phyloP scores from a whole-genome alignment of 2,888 invertebrate genomes.

The Phengaris arion region DNA sequence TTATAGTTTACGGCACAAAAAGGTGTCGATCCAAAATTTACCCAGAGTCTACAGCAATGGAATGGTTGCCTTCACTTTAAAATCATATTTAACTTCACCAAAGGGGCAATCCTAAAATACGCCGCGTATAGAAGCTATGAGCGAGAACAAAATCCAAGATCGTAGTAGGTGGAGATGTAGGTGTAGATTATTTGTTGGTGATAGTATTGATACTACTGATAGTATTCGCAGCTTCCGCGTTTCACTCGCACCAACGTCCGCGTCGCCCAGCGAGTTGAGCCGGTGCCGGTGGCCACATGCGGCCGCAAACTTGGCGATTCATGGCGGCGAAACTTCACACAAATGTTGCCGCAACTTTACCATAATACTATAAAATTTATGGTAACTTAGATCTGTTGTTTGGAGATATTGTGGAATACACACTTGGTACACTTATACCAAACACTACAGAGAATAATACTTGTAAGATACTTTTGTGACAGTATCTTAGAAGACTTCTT shows the following conservation, averaged over 20 bases:
- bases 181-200: too few relatives aligned
- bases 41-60: too few relatives aligned
- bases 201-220: too few relatives aligned
- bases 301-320: conserved; percentile 33
- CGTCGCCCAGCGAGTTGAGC: conserved; percentile 33
- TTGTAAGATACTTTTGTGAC: background rate
- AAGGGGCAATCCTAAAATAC: too few relatives aligned
- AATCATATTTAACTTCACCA: too few relatives aligned
- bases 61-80: too few relatives aligned
- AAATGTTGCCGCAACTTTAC: conserved; percentile 11
- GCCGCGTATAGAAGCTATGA: too few relatives aligned
- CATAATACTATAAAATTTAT: background rate
- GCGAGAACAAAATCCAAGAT: too few relatives aligned
- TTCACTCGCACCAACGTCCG: conserved; percentile 14
- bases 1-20: too few relatives aligned
- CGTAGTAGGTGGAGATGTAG: too few relatives aligned
- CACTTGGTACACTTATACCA: background rate
- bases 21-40: too few relatives aligned
- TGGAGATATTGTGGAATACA: background rate
- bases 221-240: background rate
- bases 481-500: background rate
- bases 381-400: background rate
- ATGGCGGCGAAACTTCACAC: conserved; percentile 20
- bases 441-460: background rate
- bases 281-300: conserved; percentile 32